These are phyloP conservation scores for Leucoptera coffeella DNA, from an alignment of 2,888 invertebrate species.

Conservation along the genomic window DNA sequence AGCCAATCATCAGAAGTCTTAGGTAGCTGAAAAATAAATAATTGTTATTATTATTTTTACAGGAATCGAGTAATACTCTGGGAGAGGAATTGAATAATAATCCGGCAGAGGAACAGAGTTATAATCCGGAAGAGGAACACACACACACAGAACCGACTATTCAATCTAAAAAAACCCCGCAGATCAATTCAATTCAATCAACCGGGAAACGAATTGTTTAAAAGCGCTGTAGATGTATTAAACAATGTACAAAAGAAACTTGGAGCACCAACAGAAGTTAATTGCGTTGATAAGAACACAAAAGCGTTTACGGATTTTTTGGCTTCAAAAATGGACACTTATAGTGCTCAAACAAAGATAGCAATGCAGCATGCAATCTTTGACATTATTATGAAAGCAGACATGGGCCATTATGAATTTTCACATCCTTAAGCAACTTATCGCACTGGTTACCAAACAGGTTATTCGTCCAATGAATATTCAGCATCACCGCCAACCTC, in stretches of 20 bases:
- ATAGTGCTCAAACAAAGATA: slow-evolving; percentile 3
- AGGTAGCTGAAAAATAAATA: slow-evolving; percentile 1
- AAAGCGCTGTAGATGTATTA: no score
- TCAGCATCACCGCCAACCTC: slow-evolving; percentile 5
- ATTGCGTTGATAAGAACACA: slow-evolving; percentile 5
- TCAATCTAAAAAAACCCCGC: slow-evolving; percentile 5
- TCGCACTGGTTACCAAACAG: slow-evolving; percentile 2
- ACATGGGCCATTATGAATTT: slow-evolving; percentile 4
- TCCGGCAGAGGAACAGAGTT: slow-evolving; percentile 5
- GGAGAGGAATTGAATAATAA: no score
- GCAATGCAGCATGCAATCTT: slow-evolving; percentile 5
- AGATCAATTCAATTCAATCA: slow-evolving; percentile 4
- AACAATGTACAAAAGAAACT: no score
- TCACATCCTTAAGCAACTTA: slow-evolving; percentile 5
- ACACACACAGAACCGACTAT: slow-evolving; percentile 5
- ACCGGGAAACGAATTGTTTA: slow-evolving; percentile 5
- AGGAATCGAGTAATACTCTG: slow-evolving; percentile 2
- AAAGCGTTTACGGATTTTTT: slow-evolving; percentile 5
- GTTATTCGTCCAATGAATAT: slow-evolving; percentile 5
- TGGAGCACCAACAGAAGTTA: slow-evolving; percentile 5
- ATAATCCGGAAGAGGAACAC: slow-evolving; percentile 5
- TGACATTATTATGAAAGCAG: slow-evolving; percentile 3
- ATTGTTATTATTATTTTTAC: slow-evolving; percentile 4
- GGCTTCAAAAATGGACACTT: slow-evolving; percentile 5
- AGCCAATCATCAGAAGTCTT: background rate